Evolutionary conservation across 2,888 invertebrate species (phyloP).

Genomic region (Ceratothoa steindachneri): DNA sequence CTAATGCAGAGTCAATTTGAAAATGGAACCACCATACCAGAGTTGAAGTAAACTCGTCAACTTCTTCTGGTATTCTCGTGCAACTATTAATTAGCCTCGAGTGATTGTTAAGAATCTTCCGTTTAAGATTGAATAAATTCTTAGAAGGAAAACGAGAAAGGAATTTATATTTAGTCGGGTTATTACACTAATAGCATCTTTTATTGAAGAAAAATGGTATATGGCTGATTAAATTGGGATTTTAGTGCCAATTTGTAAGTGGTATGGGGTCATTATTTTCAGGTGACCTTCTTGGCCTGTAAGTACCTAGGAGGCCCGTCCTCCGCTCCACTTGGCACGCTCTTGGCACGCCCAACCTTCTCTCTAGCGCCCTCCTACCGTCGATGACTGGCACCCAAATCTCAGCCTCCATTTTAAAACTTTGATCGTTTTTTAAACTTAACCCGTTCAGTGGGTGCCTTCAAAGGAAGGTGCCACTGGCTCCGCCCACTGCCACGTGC

Average conservation of each 20-base stretch:
- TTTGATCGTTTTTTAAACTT: conserved; percentile 43
- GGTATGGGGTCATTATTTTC: conserved; percentile 4
- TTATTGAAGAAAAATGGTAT: conserved; percentile 6
- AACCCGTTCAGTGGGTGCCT: conserved; percentile 46
- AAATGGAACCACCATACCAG: no score
- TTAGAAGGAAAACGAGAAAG: no score
- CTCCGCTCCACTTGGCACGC: background rate
- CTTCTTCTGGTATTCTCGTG: no score
- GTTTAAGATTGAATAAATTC: no score
- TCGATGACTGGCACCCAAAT: conserved; percentile 24
- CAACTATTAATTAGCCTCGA: no score
- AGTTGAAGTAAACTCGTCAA: no score
- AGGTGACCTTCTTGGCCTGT: conserved; percentile 4
- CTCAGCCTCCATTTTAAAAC: conserved; percentile 45
- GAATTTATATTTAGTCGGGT: background rate
- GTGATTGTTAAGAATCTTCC: no score
- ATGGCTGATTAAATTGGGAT: conserved; percentile 2
- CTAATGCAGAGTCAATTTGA: no score
- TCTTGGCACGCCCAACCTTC: background rate
- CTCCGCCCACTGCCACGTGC: conserved; percentile 28
- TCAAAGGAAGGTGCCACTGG: conserved; percentile 32
- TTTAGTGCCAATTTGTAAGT: conserved; percentile 3
- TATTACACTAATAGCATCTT: background rate
- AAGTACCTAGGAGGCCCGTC: background rate
- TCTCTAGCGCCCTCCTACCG: conserved; percentile 1